Conservation (phyloP, 2,797 vertebrate species). For the Chrosomus eos region DNA sequence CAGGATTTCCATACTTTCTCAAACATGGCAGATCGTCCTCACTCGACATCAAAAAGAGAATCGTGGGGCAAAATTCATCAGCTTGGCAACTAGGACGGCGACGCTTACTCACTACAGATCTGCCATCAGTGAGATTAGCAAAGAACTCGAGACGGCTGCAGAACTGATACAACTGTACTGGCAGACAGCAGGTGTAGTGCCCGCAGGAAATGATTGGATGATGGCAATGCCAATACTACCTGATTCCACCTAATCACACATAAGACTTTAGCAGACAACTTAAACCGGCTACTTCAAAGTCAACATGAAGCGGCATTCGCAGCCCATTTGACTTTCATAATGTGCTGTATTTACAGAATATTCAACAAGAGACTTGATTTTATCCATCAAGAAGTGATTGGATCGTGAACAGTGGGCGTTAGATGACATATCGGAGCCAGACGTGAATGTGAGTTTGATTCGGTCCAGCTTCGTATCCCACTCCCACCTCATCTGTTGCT, state of each 20-base stretch:
- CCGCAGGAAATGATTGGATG: background rate
- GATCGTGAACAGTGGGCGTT: background rate
- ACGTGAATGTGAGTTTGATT: constrained; percentile 3
- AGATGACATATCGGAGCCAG: constrained; percentile 1
- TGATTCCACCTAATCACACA: constrained; percentile 13
- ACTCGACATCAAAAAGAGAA: constrained; percentile 52
- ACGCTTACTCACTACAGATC: constrained; percentile 54
- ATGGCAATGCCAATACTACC: constrained; percentile 10
- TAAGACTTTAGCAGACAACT: background rate
- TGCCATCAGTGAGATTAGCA: constrained; percentile 48
- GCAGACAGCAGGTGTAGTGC: constrained; percentile 25
- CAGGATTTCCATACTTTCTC: constrained; percentile 57
- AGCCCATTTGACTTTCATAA: constrained; percentile 1
- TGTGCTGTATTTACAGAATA: background rate
- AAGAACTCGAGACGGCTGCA: background rate
- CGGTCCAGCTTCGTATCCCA: background rate
- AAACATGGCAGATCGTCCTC: constrained; percentile 39
- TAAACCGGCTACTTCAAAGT: background rate
- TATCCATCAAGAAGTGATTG: constrained; percentile 6
- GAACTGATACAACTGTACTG: background rate
- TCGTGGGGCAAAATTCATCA: constrained; percentile 47
- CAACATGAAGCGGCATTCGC: background rate
- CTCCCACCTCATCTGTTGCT: constrained; percentile 2
- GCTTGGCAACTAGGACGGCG: constrained; percentile 59
- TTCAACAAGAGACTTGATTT: constrained; percentile 16